phyloP scores from a whole-genome alignment of 2,888 invertebrate genomes.

The Acanthopleura granulata region DNA sequence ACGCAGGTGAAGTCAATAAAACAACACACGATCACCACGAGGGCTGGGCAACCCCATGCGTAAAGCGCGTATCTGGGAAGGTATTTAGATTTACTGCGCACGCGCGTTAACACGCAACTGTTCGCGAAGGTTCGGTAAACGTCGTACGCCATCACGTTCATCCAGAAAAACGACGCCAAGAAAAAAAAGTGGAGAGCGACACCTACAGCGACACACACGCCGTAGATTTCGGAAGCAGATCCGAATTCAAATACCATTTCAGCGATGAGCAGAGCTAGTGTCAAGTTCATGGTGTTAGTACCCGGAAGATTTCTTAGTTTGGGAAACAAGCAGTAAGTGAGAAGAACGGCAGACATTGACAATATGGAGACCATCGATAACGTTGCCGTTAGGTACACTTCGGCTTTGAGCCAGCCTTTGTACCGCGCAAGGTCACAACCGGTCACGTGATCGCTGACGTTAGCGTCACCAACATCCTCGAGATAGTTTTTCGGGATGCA shows the following conservation, averaged over 20 bases:
- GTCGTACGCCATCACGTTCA: constrained; percentile 77
- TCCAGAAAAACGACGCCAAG: constrained; percentile 78
- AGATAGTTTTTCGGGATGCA: constrained; percentile 38
- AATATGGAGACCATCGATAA: constrained; percentile 58
- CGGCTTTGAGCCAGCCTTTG: constrained; percentile 37
- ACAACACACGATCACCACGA: constrained; percentile 68
- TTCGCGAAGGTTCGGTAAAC: constrained; percentile 69
- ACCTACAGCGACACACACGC: constrained; percentile 72
- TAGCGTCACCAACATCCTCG: neutral
- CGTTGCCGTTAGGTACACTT: constrained; percentile 49
- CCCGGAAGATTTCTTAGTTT: constrained; percentile 68
- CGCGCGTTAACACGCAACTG: constrained; percentile 63
- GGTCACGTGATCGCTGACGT: neutral
- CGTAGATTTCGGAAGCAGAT: constrained; percentile 52
- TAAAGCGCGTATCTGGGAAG: constrained; percentile 72
- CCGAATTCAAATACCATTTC: constrained; percentile 50
- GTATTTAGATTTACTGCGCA: constrained; percentile 48
- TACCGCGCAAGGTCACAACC: constrained; percentile 1
- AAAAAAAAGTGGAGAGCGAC: constrained; percentile 78
- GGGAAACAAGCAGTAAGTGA: constrained; percentile 63
- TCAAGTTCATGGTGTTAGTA: constrained; percentile 66
- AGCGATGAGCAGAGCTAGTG: constrained; percentile 59
- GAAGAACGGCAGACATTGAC: constrained; percentile 58
- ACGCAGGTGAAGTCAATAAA: constrained; percentile 56
- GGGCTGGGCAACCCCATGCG: constrained; percentile 77